Percentiles rank a stretch among this genome's conserved stretches.
These are phyloP conservation scores for Littorina saxatilis DNA, from an alignment of 1,140 invertebrate genomes.

Conservation along the genomic window DNA sequence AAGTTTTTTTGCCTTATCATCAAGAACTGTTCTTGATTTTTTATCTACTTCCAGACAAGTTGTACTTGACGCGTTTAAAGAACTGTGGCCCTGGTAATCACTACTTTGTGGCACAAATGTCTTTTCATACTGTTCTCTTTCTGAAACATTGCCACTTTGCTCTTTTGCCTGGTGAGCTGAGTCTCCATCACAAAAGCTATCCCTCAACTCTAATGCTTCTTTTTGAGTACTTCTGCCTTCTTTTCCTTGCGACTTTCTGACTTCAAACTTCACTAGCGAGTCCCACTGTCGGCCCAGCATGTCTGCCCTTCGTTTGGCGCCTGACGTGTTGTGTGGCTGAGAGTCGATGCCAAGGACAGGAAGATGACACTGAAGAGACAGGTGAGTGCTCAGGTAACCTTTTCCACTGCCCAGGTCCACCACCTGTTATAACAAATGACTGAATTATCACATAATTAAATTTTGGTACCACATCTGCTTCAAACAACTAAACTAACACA, in stretches of 20 bases:
- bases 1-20: too few species aligned
- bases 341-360: slow-evolving; percentile 89
- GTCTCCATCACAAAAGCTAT: too few species aligned
- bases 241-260: slow-evolving; percentile 20
- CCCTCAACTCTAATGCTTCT: too few species aligned
- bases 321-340: slow-evolving; percentile 80
- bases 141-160: too few species aligned
- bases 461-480: too few species aligned
- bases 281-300: slow-evolving; percentile 77
- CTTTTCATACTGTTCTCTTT: too few species aligned
- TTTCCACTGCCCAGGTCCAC: slow-evolving; percentile 92
- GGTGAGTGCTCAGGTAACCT: slow-evolving; percentile 86
- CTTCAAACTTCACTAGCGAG: slow-evolving; percentile 47
- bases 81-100: too few species aligned
- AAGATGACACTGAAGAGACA: slow-evolving; percentile 82
- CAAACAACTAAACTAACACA: too few species aligned
- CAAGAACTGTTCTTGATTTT: not conserved
- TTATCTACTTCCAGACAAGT: not conserved
- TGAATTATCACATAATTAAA: too few species aligned
- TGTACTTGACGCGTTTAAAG: too few species aligned
- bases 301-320: slow-evolving; percentile 79
- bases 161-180: not conserved
- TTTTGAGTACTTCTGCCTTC: too few species aligned
- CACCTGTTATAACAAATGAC: slow-evolving; percentile 72
- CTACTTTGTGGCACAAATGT: too few species aligned